Evolutionary conservation across 2,797 vertebrate genomes (phyloP).

Genomic region (Scolopax rusticola): DNA sequence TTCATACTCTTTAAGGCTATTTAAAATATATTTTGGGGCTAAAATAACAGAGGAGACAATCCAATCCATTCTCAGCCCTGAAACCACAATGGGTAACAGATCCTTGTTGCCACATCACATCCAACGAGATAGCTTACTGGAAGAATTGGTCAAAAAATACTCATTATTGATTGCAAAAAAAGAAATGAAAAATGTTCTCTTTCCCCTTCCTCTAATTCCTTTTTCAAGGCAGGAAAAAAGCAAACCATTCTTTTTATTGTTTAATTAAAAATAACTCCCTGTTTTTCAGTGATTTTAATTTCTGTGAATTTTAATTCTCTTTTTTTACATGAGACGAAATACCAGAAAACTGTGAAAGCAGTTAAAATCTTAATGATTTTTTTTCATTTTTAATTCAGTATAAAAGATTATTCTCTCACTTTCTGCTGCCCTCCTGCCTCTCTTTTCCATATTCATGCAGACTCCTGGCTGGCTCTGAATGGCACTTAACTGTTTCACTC

Average conservation of each 20-base stretch:
- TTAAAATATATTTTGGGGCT: conserved; percentile 80
- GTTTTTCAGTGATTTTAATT: neutral
- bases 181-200: neutral
- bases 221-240: neutral
- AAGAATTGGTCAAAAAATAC: conserved; percentile 30
- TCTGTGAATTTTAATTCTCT: neutral
- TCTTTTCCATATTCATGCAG: conserved; percentile 48
- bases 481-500: conserved; percentile 35
- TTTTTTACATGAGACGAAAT: neutral
- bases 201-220: neutral
- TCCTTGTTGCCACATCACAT: neutral
- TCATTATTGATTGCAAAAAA: neutral
- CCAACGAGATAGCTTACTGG: conserved; percentile 59
- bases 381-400: neutral
- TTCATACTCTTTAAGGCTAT: conserved; percentile 79
- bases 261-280: neutral
- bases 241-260: neutral
- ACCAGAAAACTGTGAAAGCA: neutral
- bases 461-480: conserved; percentile 49
- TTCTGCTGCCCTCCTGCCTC: conserved; percentile 48
- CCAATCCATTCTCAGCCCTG: conserved; percentile 67
- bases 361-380: neutral
- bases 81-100: conserved; percentile 69
- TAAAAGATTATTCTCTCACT: conserved; percentile 31
- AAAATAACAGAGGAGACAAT: conserved; percentile 76